Base-by-base conservation (phyloP, 2,888 invertebrate species). In the Macrophya annulata region DNA sequence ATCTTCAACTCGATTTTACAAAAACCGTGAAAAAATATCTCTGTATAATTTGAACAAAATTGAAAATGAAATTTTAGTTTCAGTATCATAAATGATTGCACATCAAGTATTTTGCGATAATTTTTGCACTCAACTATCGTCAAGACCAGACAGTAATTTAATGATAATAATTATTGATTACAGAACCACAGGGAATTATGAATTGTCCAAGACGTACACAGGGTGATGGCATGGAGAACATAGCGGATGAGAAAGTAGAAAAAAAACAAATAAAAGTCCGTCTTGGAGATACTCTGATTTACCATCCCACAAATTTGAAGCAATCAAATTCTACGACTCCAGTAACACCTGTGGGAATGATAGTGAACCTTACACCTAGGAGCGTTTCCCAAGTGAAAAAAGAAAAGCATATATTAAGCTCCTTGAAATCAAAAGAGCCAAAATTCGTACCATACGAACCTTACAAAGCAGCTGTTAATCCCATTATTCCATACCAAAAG, bases 381-480 rank as follows among this genome's bases (percentile, higher is more conserved):
- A 94, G 96, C 87, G 94, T 96, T 55, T 95, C 94, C 84, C 94
- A 94, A 21, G 94, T 95, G 71, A 95, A 95, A 88, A 95, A 95
- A 89, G 94, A 94, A 79, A 94, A 90, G 65, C 90, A 90, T 81
- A 89, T 93, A 43, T 86, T 92, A 5, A 89, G 89, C 87, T 91
- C 92, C 81, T 93, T 95, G 15, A 96, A 96, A 90, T 93, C 94
- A 0, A 95, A 95, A 90, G 96, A 96, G 88, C 97, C 98, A 0
- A 98, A 97, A 91, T 98, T 98, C 93, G 95, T 98, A 55, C 98
- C 98, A 0, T 98, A 97, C 89, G 98, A 98, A 91, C 98, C 98
- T 0, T 98, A 98, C 91, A 96, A 97, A 90, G 97, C 96, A 21
- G 98, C 98, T 81, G 96, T 97, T 0, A 97, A 96, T 91, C 97